phyloP scores from a whole-genome alignment of 2,113 vertebrate species.

The Collichthys lucidus region DNA sequence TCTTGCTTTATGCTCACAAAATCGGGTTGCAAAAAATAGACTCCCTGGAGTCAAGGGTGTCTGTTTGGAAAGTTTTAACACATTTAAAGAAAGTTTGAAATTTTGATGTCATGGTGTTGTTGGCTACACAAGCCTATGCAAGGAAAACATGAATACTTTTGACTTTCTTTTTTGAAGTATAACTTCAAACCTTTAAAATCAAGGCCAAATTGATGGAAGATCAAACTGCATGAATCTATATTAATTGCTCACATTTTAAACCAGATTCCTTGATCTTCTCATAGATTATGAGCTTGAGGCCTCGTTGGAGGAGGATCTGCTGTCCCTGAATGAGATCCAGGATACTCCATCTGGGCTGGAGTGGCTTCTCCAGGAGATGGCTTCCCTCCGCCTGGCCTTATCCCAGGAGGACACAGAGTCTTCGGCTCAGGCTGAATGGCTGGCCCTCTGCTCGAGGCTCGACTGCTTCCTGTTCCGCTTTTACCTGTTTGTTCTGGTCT shows the following conservation, averaged over 20 bases:
- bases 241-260: neutral
- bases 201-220: no score
- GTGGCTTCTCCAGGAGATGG: slow-evolving; percentile 85
- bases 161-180: no score
- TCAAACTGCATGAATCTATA: neutral
- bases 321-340: slow-evolving; percentile 76
- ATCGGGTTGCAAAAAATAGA: neutral
- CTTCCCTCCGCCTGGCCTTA: slow-evolving; percentile 78
- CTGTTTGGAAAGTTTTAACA: neutral
- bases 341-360: slow-evolving; percentile 72
- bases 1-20: neutral
- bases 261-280: neutral
- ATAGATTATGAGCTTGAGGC: slow-evolving; percentile 79
- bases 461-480: slow-evolving; percentile 86
- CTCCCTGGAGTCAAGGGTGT: neutral
- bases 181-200: no score
- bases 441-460: slow-evolving; percentile 85
- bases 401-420: slow-evolving; percentile 77
- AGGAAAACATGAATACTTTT: no score
- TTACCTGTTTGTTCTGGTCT: slow-evolving; percentile 83
- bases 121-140: no score
- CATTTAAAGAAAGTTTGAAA: neutral
- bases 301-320: slow-evolving; percentile 79
- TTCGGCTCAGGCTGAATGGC: slow-evolving; percentile 79
- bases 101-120: neutral